Evolutionary conservation across 2,888 invertebrate genomes (phyloP).

Genomic region (Philereme transversata): DNA sequence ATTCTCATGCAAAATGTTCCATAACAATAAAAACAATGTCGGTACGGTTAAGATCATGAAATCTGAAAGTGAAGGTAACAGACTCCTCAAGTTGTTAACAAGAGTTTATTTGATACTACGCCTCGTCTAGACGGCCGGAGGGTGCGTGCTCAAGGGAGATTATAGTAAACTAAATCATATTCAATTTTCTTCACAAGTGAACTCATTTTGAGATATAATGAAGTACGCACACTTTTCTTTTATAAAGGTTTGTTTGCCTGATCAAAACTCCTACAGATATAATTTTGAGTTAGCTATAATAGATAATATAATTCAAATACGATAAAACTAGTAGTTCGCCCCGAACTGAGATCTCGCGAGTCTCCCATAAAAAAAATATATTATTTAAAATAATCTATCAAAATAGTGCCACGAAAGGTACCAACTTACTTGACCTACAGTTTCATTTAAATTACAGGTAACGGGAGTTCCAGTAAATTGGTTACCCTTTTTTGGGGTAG

Average conservation of each 20-base stretch:
- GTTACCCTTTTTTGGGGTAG: too few relatives aligned
- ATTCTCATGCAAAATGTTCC: slow-evolving; percentile 24
- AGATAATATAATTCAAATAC: too few relatives aligned
- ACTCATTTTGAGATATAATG: slow-evolving; percentile 27
- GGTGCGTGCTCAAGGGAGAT: slow-evolving; percentile 62
- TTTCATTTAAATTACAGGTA: too few relatives aligned
- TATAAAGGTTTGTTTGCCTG: neutral
- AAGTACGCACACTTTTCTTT: neutral
- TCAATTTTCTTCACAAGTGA: slow-evolving; percentile 55
- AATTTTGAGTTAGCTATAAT: too few relatives aligned
- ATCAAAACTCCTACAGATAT: too few relatives aligned
- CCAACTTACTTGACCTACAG: too few relatives aligned
- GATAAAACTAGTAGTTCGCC: too few relatives aligned
- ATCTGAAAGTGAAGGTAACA: slow-evolving; percentile 46
- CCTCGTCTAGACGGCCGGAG: slow-evolving; percentile 72
- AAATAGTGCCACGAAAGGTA: too few relatives aligned
- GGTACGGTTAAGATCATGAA: slow-evolving; percentile 29
- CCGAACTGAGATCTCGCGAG: too few relatives aligned
- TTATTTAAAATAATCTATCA: too few relatives aligned
- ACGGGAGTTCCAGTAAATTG: too few relatives aligned
- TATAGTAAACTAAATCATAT: slow-evolving; percentile 68
- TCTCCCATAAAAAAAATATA: too few relatives aligned
- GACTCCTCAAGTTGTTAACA: slow-evolving; percentile 54
- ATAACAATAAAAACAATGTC: slow-evolving; percentile 34
- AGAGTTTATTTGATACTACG: slow-evolving; percentile 57